Percentiles rank a stretch among this genome's conserved stretches.
Conservation (phyloP, 2,888 invertebrate species). For the Cryptosula pallasiana region DNA sequence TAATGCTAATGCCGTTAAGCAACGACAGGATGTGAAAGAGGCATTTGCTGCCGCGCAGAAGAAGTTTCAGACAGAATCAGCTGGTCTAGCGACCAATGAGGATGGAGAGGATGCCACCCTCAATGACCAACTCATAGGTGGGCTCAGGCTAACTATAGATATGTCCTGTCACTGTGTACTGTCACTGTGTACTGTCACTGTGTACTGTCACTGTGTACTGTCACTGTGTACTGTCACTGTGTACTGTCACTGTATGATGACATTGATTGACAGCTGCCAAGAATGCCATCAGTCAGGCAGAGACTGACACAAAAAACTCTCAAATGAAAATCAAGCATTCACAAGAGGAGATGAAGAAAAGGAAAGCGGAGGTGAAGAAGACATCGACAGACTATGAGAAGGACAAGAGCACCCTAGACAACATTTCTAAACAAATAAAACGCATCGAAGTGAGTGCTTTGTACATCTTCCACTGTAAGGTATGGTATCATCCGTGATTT, state of each 20-base stretch:
- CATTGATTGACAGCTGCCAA: constrained; percentile 62
- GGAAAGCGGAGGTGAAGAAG: constrained; percentile 64
- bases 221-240: too few relatives aligned
- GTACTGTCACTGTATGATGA: too few relatives aligned
- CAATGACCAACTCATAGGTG: constrained; percentile 81
- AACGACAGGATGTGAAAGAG: constrained; percentile 64
- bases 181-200: too few relatives aligned
- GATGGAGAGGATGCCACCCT: constrained; percentile 73
- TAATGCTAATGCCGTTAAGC: constrained; percentile 59
- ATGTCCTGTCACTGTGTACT: too few relatives aligned
- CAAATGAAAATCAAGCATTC: constrained; percentile 62
- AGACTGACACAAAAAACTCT: constrained; percentile 72
- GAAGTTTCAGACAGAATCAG: constrained; percentile 74
- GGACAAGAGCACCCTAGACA: constrained; percentile 61
- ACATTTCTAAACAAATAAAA: constrained; percentile 53
- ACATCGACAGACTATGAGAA: constrained; percentile 65
- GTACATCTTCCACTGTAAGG: too few relatives aligned
- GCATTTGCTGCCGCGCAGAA: constrained; percentile 70
- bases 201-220: too few relatives aligned
- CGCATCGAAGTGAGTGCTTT: constrained; percentile 48
- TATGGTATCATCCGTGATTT: too few relatives aligned
- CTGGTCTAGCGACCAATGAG: constrained; percentile 73
- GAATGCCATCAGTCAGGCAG: constrained; percentile 68
- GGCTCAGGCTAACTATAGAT: too few relatives aligned
- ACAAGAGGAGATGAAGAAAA: constrained; percentile 58